Evolutionary conservation across 1,140 invertebrate species (phyloP).

Genomic region (Meloidogyne exigua): DNA sequence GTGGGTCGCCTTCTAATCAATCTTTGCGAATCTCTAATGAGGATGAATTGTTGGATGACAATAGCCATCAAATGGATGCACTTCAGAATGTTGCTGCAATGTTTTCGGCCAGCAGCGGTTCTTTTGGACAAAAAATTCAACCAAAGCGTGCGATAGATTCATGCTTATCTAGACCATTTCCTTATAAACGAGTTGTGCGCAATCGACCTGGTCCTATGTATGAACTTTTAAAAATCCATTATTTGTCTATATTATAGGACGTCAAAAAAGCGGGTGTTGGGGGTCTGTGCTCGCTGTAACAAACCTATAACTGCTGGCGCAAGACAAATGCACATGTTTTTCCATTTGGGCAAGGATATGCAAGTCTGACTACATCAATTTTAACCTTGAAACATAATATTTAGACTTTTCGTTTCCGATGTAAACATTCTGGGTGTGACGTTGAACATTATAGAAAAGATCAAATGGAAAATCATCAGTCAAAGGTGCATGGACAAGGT

Average conservation of each 20-base stretch:
- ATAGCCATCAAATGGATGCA: slow-evolving; percentile 27
- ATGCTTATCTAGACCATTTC: not conserved
- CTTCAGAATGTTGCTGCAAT: slow-evolving; percentile 32
- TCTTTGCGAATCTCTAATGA: not conserved
- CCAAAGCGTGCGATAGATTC: not conserved
- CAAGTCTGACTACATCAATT: slow-evolving; percentile 45
- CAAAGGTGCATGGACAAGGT: slow-evolving; percentile 34
- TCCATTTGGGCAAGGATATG: slow-evolving; percentile 59
- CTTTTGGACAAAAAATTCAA: not conserved
- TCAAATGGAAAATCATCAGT: slow-evolving; percentile 62
- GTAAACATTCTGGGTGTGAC: slow-evolving; percentile 51
- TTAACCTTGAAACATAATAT: slow-evolving; percentile 11
- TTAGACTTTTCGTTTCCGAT: slow-evolving; percentile 59
- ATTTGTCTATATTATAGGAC: slow-evolving; percentile 22
- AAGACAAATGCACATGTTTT: slow-evolving; percentile 64
- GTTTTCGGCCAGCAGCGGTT: slow-evolving; percentile 28
- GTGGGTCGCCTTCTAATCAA: not conserved
- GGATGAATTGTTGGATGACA: slow-evolving; percentile 22
- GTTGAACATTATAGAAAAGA: slow-evolving; percentile 63
- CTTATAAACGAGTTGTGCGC: slow-evolving; percentile 18
- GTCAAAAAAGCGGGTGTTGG: slow-evolving; percentile 60
- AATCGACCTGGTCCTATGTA: slow-evolving; percentile 26
- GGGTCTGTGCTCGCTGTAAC: slow-evolving; percentile 53
- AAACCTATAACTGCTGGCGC: slow-evolving; percentile 63
- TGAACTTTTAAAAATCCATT: not conserved